Conservation (phyloP, 2,113 vertebrate species). For the Danionella cerebrum region DNA sequence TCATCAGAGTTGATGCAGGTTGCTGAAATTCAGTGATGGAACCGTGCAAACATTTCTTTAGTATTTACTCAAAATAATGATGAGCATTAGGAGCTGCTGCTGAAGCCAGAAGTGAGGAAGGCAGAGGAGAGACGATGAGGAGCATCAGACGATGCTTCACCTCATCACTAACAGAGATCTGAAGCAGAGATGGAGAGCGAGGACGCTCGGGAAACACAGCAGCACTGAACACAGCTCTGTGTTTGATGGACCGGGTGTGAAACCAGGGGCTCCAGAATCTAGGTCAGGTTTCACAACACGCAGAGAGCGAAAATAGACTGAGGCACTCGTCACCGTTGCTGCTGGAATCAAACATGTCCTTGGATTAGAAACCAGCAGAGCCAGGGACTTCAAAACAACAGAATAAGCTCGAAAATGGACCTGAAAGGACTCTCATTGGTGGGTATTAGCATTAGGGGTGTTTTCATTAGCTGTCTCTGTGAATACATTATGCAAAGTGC, state of each 20-base stretch:
- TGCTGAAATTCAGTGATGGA: no score
- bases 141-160: not conserved
- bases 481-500: no score
- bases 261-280: not conserved
- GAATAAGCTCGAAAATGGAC: no score
- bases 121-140: not conserved
- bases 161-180: not conserved
- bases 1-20: no score
- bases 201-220: not conserved
- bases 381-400: no score
- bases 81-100: no score
- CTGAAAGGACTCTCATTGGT: no score
- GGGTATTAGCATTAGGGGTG: no score
- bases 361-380: not conserved
- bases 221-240: not conserved
- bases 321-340: not conserved
- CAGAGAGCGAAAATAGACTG: not conserved
- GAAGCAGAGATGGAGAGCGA: not conserved
- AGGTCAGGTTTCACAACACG: constrained; percentile 14
- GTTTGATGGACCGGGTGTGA: not conserved
- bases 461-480: no score
- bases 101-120: no score
- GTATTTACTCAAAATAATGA: no score
- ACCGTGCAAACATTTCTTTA: no score
- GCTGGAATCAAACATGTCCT: not conserved